phyloP scores from a whole-genome alignment of 2,113 vertebrate species.

The Chloroceryle aenea region DNA sequence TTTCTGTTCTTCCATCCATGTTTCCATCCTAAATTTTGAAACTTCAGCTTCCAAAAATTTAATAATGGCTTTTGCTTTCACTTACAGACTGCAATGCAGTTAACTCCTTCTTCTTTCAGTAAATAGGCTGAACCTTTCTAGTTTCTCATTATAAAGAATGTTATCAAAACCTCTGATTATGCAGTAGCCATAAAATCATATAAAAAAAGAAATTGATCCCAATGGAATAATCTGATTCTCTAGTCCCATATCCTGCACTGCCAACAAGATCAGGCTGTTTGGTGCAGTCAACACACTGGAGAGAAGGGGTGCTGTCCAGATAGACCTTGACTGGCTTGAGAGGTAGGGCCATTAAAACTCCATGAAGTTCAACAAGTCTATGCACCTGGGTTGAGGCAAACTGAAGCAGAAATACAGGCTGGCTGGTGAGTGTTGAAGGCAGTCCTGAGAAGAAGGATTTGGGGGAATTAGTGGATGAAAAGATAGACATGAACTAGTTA shows the following conservation, averaged over 20 bases:
- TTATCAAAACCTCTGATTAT: background rate
- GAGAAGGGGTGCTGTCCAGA: background rate
- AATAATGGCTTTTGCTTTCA: accelerated
- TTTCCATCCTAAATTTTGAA: background rate
- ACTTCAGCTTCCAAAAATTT: background rate
- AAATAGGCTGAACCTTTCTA: background rate
- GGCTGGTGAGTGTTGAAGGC: background rate
- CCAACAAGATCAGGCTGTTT: background rate
- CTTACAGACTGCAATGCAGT: background rate
- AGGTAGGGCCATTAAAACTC: background rate
- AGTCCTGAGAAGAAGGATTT: background rate
- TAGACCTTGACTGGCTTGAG: background rate
- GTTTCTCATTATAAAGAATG: background rate
- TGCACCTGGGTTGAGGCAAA: background rate
- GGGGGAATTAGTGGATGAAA: background rate
- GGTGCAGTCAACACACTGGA: background rate
- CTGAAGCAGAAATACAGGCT: background rate
- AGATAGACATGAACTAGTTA: background rate
- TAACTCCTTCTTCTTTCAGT: background rate
- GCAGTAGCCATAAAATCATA: background rate
- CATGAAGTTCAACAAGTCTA: background rate
- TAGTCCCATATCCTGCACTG: background rate
- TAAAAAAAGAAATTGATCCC: background rate
- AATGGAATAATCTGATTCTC: background rate
- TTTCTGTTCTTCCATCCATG: background rate